These are phyloP conservation scores for Disparrhopalites patrizii DNA, from an alignment of 2,888 invertebrate genomes.

Conservation along the genomic window DNA sequence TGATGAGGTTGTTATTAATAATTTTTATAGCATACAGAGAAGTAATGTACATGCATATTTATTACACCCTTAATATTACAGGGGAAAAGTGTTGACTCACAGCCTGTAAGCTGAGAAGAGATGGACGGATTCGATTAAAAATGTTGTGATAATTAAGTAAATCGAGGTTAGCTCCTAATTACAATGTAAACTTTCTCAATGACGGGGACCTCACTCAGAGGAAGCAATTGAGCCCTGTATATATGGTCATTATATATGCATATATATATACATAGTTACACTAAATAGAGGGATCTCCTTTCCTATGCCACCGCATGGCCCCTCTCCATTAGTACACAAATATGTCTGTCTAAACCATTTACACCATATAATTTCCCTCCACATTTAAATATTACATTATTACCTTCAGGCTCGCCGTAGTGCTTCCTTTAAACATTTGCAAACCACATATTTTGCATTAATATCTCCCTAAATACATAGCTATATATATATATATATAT, in stretches of 20 bases:
- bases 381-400: too few relatives aligned
- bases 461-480: too few relatives aligned
- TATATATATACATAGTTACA: too few relatives aligned
- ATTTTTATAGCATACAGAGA: neutral
- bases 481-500: too few relatives aligned
- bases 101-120: neutral
- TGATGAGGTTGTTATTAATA: neutral
- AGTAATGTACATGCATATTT: neutral
- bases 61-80: neutral
- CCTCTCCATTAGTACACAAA: too few relatives aligned
- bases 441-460: too few relatives aligned
- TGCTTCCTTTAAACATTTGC: too few relatives aligned
- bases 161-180: constrained; percentile 21
- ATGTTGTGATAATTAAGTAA: constrained; percentile 14
- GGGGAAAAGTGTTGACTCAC: neutral
- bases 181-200: constrained; percentile 14
- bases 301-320: too few relatives aligned
- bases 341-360: too few relatives aligned
- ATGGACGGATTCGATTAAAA: constrained; percentile 16
- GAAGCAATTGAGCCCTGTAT: neutral
- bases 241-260: neutral
- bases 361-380: too few relatives aligned
- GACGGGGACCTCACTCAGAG: constrained; percentile 1
- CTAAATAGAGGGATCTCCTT: neutral
- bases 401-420: too few relatives aligned